phyloP scores from a whole-genome alignment of 2,113 vertebrate species.

The Azemiops feae region DNA sequence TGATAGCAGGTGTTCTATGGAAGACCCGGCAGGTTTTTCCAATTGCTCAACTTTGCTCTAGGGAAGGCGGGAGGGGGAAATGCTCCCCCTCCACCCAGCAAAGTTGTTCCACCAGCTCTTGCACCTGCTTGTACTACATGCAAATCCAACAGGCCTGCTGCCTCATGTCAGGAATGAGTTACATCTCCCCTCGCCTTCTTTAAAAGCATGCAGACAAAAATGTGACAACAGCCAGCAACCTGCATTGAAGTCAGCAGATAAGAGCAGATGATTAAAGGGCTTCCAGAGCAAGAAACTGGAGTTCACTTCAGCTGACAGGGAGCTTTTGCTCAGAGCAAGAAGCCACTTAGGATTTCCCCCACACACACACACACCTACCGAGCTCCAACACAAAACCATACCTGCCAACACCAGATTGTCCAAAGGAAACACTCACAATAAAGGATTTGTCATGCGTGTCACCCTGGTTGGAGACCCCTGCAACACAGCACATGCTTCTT shows the following conservation, averaged over 20 bases:
- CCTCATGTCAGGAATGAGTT: slow-evolving; percentile 32
- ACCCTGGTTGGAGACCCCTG: not conserved
- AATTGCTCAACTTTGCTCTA: slow-evolving; percentile 17
- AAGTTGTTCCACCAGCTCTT: not conserved
- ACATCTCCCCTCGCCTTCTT: not conserved
- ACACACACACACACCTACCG: too few relatives aligned
- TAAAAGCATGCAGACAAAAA: not conserved
- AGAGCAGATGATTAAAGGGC: not conserved
- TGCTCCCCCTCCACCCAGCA: not conserved
- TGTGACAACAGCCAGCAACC: not conserved
- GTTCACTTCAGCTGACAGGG: not conserved
- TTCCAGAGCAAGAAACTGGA: not conserved
- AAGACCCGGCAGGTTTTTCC: slow-evolving; percentile 15
- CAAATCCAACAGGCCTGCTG: slow-evolving; percentile 31
- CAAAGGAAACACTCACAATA: not conserved
- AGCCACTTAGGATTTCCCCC: not conserved
- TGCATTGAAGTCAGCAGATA: slow-evolving; percentile 6
- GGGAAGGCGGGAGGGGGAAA: not conserved
- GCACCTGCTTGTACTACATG: slow-evolving; percentile 43
- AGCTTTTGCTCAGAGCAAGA: not conserved
- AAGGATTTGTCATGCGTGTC: not conserved
- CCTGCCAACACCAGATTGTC: not conserved
- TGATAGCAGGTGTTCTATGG: slow-evolving; percentile 29
- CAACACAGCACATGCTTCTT: not conserved
- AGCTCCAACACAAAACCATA: not conserved